Base-by-base conservation (phyloP, 2,113 vertebrate genomes). In the Psittacula cyanocephala region DNA sequence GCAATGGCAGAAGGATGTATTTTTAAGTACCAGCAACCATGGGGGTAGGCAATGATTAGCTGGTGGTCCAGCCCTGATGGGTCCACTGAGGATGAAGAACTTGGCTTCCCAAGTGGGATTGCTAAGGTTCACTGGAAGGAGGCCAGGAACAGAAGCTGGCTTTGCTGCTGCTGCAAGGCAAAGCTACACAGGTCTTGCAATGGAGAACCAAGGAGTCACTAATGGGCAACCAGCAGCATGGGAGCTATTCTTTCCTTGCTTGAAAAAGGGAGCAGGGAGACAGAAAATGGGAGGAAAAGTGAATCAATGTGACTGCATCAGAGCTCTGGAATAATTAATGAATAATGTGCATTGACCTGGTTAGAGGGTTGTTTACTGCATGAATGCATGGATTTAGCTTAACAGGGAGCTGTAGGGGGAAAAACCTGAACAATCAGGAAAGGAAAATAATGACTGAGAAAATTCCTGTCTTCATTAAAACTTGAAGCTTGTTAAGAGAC, bases 301-400 rank as follows among this genome's bases (percentile, higher is more conserved):
- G 76, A 88, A 29, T 88, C 81, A 39, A 35, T 41, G 20, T 18
- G 72, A 74, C n/a, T 78, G 91, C 64, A 68, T 53, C 77, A 86
- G 77, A 70, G 64, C 50, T 91, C 37, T 59, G 89, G 50, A 75
- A 84, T 91, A 92, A 92, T 59, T 59, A 87, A 89, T 50, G 87
- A 59, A 33, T 84, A n/a, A 71, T 84, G 93, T 78, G 87, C 87
- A 75, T 6, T 96, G 93, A 92, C 87, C 91, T 53, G 77, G 41
- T 78, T 88, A 39, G 91, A 31, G 65, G 53, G 29, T 43, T 94
- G 81, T 92, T 96, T 94, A 17, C 50, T 49, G 77, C 77, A 67
- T 35, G 72, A 12, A 20, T 53, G 77, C 64, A 1, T 70, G 91
- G 87, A 59, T 53, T 91, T 8, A 28, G 29, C 64, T 94, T 83